Percentiles rank a stretch among this genome's conserved stretches.
Conservation (phyloP, 2,113 vertebrate genomes). For the Lichenostomus cassidix region DNA sequence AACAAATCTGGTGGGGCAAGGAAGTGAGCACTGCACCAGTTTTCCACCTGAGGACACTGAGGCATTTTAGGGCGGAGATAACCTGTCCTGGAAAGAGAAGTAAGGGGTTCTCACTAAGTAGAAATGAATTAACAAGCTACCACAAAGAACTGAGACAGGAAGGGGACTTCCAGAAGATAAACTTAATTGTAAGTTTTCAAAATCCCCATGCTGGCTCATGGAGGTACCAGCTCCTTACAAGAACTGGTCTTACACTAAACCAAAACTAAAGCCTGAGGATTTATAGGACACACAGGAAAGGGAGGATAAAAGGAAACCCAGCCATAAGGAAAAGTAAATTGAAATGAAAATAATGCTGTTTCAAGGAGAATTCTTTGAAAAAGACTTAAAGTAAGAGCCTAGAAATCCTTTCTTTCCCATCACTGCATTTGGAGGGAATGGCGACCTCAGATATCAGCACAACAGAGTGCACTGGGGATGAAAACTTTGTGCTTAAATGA, state of each 20-base stretch:
- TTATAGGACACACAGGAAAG: not conserved
- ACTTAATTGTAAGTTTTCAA: not conserved
- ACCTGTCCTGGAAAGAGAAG: not conserved
- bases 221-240: not conserved
- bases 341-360: constrained; percentile 5
- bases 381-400: not conserved
- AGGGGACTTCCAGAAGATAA: not conserved
- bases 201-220: not conserved
- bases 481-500: not conserved
- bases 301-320: not conserved
- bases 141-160: not conserved
- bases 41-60: not conserved
- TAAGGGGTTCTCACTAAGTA: not conserved
- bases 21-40: not conserved
- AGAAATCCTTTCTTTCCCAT: not conserved
- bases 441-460: not conserved
- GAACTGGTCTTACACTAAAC: not conserved
- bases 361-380: not conserved
- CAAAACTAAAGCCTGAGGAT: constrained; percentile 1
- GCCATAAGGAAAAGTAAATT: not conserved
- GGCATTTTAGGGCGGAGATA: not conserved
- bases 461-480: not conserved
- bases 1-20: not conserved
- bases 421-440: not conserved
- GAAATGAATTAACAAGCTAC: not conserved